Base-by-base conservation (phyloP, 2,797 vertebrate genomes). In the Acanthurus tractus region DNA sequence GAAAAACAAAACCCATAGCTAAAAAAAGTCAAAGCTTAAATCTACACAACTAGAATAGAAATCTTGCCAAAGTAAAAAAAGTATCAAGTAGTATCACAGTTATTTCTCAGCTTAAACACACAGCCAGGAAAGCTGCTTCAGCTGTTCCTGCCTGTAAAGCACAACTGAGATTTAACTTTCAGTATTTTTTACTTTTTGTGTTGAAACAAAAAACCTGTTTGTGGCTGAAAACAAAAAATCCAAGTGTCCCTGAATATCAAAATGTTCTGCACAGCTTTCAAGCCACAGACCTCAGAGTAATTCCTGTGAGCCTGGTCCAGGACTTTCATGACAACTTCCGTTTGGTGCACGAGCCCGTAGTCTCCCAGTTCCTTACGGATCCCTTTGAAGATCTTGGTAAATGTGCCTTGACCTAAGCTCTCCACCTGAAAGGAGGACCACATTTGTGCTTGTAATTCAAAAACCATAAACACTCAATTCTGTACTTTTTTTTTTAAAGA, bases 331-430 rank as follows among this genome's bases (percentile, higher is more conserved):
- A 99, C 95, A 55, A 99, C 97, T 77, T 99, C 97, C 1, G 97
- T 99, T 91, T 99, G 94, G 84, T 99, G 96, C 53, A 98, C 86
- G 2, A 95, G 94, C 49, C 96, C 96, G 29, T 98, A 98, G 88
- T 99, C 98, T 87, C 97, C 97, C 17, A 97, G 86, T 95, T 99
- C 98, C 79, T 96, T 96, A 57, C 97, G 96, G 62, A 97, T 5
- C n/a, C 98, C 98, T 95, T 96, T 97, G 91, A 97, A 98, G 89
- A 99, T 98, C 93, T 98, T 99, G 6, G 98, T 98, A 84, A 99
- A 99, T 0, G 97, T 98, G 23, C 98, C 98, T 89, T 98, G 97
- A 36, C 98, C 98, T 61, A 99, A 94, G 90, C 97, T 97, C 89
- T 99, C 98, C 84, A 94, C 93, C 98, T 99, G 76, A 75, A 69